Evolutionary conservation across 2,797 vertebrate genomes (phyloP).

Genomic region (Momotus momota): DNA sequence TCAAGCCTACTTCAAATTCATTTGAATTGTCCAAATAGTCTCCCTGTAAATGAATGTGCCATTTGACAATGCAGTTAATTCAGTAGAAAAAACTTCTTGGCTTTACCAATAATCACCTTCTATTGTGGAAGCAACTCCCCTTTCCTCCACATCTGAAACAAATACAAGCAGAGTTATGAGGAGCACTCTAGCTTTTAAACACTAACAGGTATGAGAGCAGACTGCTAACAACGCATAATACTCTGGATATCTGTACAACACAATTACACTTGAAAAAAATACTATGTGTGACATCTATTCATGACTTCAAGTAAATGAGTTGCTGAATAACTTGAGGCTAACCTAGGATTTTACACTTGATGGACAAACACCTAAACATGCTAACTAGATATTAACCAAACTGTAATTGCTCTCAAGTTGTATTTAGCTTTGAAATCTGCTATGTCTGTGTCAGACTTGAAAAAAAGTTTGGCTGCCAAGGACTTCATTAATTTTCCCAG

Average conservation of each 20-base stretch:
- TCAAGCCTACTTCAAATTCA: background rate
- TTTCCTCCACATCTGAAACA: background rate
- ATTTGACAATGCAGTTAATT: slow-evolving; percentile 16
- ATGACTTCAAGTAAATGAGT: background rate
- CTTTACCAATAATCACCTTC: background rate
- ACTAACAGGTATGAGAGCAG: background rate
- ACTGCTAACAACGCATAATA: background rate
- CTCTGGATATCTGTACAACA: background rate
- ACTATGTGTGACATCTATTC: background rate
- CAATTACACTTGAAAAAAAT: background rate
- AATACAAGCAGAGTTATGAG: background rate
- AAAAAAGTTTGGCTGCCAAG: background rate
- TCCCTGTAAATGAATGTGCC: background rate
- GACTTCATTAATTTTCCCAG: background rate
- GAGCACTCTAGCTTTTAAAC: background rate
- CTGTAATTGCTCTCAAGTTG: background rate
- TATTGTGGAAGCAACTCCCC: background rate
- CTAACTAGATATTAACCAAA: background rate
- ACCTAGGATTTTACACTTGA: background rate
- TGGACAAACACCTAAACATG: background rate
- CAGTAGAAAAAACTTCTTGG: background rate
- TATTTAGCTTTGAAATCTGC: background rate
- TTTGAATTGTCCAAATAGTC: background rate
- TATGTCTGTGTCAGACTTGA: background rate
- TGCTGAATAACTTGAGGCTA: background rate